These are phyloP conservation scores for Sinonovacula constricta DNA, from an alignment of 1,140 invertebrate genomes.

Conservation along the genomic window DNA sequence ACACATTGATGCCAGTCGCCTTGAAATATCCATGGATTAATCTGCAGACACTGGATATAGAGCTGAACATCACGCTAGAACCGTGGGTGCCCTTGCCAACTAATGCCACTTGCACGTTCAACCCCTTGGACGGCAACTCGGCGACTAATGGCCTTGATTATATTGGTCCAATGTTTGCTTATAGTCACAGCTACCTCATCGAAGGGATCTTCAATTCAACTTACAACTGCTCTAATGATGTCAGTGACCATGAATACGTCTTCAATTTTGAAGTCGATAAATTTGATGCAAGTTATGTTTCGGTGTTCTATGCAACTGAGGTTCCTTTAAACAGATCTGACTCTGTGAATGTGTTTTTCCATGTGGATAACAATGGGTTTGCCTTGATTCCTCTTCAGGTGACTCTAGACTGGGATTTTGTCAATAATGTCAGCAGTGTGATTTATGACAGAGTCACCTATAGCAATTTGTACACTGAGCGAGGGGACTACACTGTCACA, in stretches of 20 bases:
- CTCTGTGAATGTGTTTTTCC: slow-evolving; percentile 26
- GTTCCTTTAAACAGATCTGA: slow-evolving; percentile 40
- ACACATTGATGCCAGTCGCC: slow-evolving; percentile 5
- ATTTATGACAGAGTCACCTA: slow-evolving; percentile 9
- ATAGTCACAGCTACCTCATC: neutral
- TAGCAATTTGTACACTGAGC: slow-evolving; percentile 8
- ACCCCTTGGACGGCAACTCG: slow-evolving; percentile 17
- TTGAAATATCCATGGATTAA: slow-evolving; percentile 39
- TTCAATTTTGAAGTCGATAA: slow-evolving; percentile 24
- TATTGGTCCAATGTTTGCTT: neutral
- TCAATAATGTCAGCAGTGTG: neutral
- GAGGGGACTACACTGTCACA: slow-evolving; percentile 29
- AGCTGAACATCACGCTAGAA: slow-evolving; percentile 31
- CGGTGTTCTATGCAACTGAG: slow-evolving; percentile 1
- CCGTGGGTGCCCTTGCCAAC: slow-evolving; percentile 5
- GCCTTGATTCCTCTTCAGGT: slow-evolving; percentile 15
- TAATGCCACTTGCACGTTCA: slow-evolving; percentile 33
- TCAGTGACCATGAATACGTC: slow-evolving; percentile 15
- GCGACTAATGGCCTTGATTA: slow-evolving; percentile 2
- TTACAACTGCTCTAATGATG: slow-evolving; percentile 44
- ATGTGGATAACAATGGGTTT: slow-evolving; percentile 37
- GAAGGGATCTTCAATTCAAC: slow-evolving; percentile 28
- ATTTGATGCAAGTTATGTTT: slow-evolving; percentile 9
- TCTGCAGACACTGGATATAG: slow-evolving; percentile 7
- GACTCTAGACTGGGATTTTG: slow-evolving; percentile 19